Evolutionary conservation across 2,888 invertebrate genomes (phyloP).

Genomic region (Plutella xylostella): DNA sequence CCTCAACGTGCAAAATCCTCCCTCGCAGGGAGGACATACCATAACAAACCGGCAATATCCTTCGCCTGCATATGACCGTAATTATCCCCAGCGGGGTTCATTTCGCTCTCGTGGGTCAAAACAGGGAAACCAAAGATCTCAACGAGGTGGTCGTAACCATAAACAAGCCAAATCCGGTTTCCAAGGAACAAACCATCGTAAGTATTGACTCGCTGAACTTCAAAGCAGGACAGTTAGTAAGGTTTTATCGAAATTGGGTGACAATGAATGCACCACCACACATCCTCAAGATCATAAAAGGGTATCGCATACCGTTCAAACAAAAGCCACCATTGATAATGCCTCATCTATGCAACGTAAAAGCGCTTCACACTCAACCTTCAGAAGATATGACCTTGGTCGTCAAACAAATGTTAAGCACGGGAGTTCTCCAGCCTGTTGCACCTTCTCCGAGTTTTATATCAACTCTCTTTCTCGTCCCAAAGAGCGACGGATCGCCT

Average conservation of each 20-base stretch:
- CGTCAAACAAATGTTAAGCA: conserved; percentile 14
- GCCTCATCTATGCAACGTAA: conserved; percentile 1
- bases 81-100: not conserved
- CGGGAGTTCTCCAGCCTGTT: conserved; percentile 13
- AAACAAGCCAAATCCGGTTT: conserved; percentile 2
- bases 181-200: not conserved
- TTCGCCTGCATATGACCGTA: not conserved
- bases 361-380: conserved; percentile 8
- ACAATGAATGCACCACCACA: conserved; percentile 11
- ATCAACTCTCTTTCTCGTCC: conserved; percentile 20
- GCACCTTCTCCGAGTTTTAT: conserved; percentile 18
- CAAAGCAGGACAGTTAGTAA: not conserved
- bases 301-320: conserved; percentile 18
- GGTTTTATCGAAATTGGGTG: conserved; percentile 10
- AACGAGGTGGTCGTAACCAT: not conserved
- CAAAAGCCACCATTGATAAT: conserved; percentile 14
- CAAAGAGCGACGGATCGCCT: conserved; percentile 21
- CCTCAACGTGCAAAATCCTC: not conserved
- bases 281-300: conserved; percentile 11
- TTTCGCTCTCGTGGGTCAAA: not conserved
- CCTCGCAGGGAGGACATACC: conserved; percentile 11
- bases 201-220: conserved; percentile 7
- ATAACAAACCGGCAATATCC: not conserved
- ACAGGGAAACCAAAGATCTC: not conserved
- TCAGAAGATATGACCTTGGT: conserved; percentile 12